A percentile compares a stretch with the other conserved stretches of the same genome.
Evolutionary conservation across 2,888 invertebrate genomes (phyloP).

Genomic region (Abrostola tripartita): DNA sequence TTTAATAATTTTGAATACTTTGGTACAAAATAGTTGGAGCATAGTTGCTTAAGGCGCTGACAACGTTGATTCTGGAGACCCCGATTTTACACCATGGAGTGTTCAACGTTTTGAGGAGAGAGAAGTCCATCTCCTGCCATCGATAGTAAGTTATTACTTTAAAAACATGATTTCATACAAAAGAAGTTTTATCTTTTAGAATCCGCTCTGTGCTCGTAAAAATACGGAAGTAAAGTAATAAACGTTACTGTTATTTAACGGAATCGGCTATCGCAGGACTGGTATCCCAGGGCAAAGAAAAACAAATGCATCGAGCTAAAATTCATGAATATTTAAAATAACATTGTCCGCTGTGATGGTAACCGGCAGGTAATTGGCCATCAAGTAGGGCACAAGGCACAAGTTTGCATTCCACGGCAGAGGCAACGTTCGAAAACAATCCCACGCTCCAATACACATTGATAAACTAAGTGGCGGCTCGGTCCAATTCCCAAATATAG

Average conservation of each 20-base stretch:
- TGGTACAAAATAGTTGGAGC: too few species aligned
- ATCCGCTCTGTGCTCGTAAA: not conserved
- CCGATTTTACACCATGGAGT: too few species aligned
- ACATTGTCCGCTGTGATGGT: slow-evolving; percentile 19
- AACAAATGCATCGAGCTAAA: slow-evolving; percentile 12
- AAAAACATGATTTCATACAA: not conserved
- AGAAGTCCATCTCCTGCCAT: too few species aligned
- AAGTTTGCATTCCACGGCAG: slow-evolving; percentile 65
- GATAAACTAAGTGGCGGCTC: slow-evolving; percentile 75
- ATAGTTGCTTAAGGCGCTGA: too few species aligned
- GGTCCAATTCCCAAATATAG: slow-evolving; percentile 76
- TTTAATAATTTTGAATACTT: too few species aligned
- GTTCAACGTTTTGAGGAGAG: too few species aligned
- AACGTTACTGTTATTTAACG: not conserved
- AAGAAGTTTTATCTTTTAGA: not conserved
- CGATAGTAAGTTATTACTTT: too few species aligned
- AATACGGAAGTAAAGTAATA: not conserved
- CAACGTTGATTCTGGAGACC: too few species aligned
- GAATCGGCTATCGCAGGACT: too few species aligned
- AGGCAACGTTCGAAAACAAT: slow-evolving; percentile 79
- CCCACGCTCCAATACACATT: slow-evolving; percentile 79
- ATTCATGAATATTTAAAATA: slow-evolving; percentile 23
- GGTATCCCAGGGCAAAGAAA: not conserved
- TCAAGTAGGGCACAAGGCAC: slow-evolving; percentile 64
- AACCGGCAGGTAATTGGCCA: slow-evolving; percentile 54